Evolutionary conservation across 2,113 vertebrate species (phyloP).

Genomic region (Pomatorhinus ruficollis): DNA sequence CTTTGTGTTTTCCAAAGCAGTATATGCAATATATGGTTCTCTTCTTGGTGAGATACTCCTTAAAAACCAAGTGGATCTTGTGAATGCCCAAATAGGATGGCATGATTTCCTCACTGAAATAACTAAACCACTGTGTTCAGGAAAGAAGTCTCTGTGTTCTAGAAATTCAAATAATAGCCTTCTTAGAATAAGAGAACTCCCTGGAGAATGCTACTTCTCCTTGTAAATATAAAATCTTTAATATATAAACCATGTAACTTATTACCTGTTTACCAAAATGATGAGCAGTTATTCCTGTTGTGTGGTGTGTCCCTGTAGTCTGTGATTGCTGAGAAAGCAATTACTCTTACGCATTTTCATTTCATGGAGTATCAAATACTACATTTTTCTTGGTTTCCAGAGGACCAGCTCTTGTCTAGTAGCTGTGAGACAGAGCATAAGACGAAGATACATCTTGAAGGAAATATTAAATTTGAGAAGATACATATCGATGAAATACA

Average conservation of each 20-base stretch:
- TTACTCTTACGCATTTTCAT: background rate
- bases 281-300: background rate
- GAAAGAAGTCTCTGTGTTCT: background rate
- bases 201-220: background rate
- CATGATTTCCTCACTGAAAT: background rate
- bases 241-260: background rate
- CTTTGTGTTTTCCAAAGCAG: background rate
- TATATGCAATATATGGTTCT: background rate
- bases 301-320: background rate
- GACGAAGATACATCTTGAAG: background rate
- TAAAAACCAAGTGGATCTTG: background rate
- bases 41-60: background rate
- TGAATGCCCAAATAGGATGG: background rate
- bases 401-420: background rate
- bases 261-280: background rate
- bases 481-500: background rate
- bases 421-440: background rate
- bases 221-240: background rate
- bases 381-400: background rate
- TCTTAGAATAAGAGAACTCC: background rate
- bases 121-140: background rate
- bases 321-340: background rate
- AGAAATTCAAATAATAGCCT: background rate
- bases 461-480: background rate
- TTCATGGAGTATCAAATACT: background rate